Conservation (phyloP, 2,797 vertebrate species). For the Gambusia yucatana region DNA sequence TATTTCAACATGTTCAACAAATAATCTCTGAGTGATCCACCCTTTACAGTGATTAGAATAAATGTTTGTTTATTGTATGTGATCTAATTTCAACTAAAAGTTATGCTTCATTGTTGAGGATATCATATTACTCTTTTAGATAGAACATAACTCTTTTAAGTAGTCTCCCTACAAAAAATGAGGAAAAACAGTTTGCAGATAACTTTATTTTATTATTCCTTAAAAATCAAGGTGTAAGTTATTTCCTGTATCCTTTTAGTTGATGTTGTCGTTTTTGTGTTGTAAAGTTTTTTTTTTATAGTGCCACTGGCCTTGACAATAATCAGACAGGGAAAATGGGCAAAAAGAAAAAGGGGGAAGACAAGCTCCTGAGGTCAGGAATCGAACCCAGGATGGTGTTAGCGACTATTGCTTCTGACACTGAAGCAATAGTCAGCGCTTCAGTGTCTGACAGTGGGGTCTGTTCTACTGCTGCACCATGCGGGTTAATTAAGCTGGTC, state of each 20-base stretch:
- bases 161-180: neutral
- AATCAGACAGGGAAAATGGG: neutral
- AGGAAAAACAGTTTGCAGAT: neutral
- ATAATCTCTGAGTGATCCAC: neutral
- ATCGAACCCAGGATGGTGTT: neutral
- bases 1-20: neutral
- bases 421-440: no score
- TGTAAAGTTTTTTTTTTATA: neutral
- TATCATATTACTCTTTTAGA: neutral
- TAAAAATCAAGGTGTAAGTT: neutral
- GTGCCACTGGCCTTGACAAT: neutral
- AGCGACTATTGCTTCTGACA: no score
- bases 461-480: no score
- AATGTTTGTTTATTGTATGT: neutral
- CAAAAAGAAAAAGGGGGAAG: neutral
- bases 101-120: neutral
- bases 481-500: neutral
- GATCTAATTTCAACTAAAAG: neutral
- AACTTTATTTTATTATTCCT: neutral
- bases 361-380: neutral
- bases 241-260: neutral
- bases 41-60: neutral
- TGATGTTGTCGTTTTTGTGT: neutral
- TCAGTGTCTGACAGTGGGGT: no score
- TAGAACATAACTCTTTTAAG: no score